phyloP scores from a whole-genome alignment of 2,797 vertebrate genomes.

The Ammospiza maritima region DNA sequence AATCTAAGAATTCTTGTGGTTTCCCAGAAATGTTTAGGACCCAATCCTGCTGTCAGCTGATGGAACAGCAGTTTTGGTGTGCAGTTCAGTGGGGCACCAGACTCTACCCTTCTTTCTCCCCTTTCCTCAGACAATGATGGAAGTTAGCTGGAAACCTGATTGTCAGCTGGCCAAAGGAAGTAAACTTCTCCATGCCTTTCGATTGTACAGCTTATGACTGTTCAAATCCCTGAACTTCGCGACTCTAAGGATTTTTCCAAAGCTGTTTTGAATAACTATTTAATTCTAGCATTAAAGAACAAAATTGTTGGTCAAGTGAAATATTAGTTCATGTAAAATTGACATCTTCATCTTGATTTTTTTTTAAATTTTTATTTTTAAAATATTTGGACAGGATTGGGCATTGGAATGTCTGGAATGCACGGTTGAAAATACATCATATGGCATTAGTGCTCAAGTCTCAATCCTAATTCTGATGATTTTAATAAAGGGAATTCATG shows the following conservation, averaged over 20 bases:
- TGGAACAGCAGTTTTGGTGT: neutral
- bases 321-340: neutral
- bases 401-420: neutral
- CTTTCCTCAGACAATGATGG: neutral
- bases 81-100: neutral
- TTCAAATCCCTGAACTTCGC: neutral
- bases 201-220: neutral
- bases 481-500: neutral
- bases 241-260: neutral
- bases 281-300: neutral
- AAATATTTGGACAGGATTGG: neutral
- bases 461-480: neutral
- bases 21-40: neutral
- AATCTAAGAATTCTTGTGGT: neutral
- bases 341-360: neutral
- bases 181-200: neutral
- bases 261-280: neutral
- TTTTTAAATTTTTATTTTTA: neutral
- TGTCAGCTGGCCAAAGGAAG: neutral
- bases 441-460: neutral
- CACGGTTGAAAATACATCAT: neutral
- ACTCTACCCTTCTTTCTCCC: neutral
- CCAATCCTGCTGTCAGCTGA: neutral
- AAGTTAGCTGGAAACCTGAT: neutral
- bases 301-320: neutral